A percentile compares a stretch with the other conserved stretches of the same genome.
These are phyloP conservation scores for Drosophila erecta DNA, from an alignment of 1,140 invertebrate species.

Conservation along the genomic window DNA sequence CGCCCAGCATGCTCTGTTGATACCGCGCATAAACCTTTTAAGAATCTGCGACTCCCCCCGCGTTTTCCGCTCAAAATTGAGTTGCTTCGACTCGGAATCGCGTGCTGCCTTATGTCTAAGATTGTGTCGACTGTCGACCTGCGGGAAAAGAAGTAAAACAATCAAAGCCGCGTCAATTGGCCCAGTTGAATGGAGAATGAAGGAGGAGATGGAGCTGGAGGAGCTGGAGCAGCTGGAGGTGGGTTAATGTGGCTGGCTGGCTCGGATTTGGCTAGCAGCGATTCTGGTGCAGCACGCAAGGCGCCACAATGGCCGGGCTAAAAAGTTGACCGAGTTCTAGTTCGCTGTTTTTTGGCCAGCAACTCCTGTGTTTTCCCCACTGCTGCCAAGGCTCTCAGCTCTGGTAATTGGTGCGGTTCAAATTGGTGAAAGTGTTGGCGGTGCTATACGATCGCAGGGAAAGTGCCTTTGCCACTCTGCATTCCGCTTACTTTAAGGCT, in stretches of 20 bases:
- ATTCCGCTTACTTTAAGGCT: background rate
- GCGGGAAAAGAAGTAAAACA: slow-evolving; percentile 34
- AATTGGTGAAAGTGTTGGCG: slow-evolving; percentile 20
- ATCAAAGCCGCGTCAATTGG: slow-evolving; percentile 52
- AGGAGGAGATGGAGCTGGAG: background rate
- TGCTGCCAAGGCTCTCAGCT: slow-evolving; percentile 5
- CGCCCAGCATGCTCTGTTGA: background rate
- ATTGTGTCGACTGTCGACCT: slow-evolving; percentile 16
- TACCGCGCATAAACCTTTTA: slow-evolving; percentile 6
- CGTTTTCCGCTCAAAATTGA: slow-evolving; percentile 38
- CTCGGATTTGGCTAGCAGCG: slow-evolving; percentile 22
- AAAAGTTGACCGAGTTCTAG: slow-evolving; percentile 55
- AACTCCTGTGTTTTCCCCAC: slow-evolving; percentile 14
- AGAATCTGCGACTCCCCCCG: slow-evolving; percentile 6
- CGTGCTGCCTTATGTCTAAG: slow-evolving; percentile 40
- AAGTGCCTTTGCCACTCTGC: background rate
- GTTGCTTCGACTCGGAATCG: slow-evolving; percentile 47
- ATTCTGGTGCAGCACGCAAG: slow-evolving; percentile 46
- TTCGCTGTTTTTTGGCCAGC: slow-evolving; percentile 23
- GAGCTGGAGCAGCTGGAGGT: background rate
- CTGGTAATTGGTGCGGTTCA: slow-evolving; percentile 54
- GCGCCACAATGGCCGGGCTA: slow-evolving; percentile 43
- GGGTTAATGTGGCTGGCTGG: slow-evolving; percentile 17
- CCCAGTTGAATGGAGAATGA: background rate
- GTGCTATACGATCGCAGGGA: background rate